Evolutionary conservation across 2,113 vertebrate genomes (phyloP), one percentile per base, ranked within the genome.

Genomic region (Oenanthe oenanthe): DNA sequence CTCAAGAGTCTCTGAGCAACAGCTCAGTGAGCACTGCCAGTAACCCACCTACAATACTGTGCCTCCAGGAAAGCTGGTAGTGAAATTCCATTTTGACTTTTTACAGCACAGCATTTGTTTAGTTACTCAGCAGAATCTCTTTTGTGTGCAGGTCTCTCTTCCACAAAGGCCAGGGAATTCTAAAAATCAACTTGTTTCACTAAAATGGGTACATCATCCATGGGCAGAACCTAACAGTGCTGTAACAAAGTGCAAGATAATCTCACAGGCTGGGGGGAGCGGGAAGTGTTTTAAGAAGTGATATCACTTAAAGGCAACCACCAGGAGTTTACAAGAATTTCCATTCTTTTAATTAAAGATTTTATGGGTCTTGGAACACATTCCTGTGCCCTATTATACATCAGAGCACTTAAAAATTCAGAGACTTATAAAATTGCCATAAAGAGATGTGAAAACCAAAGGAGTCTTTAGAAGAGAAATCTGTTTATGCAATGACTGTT

Each of bases 291-390:
- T 86, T 63, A 94, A 96, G 73, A 85, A 80, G 94, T 78, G 63
- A 31, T 92, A 73, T 76, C 84, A 94, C 85, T 85, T 94, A 87
- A 89, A 97, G 80, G 93, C 90, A 92, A 84, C 90, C 89, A 93
- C 85, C 85, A 95, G 83, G 80, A 92, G 93, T 92, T 96, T 95
- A 97, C 93, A 96, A 97, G 94, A 94, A 80, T 89, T 95, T 94
- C 77, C 84, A 92, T 85, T 91, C 93, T 95, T 96, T 94, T 96
- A 97, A 97, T 97, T 96, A 97, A 95, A 94, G 38, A 54, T 94
- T 96, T 97, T 97, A 95, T 88, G 93, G 88, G 95, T 38, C 89
- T 86, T 90, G 92, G 82, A 93, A 93, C 88, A 91, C 84, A 95
- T 94, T 96, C 91, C 83, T 93, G 43, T 78, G 56, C 77, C 92